Conservation (phyloP, 2,888 invertebrate genomes). For the Ptilodon capucinus region DNA sequence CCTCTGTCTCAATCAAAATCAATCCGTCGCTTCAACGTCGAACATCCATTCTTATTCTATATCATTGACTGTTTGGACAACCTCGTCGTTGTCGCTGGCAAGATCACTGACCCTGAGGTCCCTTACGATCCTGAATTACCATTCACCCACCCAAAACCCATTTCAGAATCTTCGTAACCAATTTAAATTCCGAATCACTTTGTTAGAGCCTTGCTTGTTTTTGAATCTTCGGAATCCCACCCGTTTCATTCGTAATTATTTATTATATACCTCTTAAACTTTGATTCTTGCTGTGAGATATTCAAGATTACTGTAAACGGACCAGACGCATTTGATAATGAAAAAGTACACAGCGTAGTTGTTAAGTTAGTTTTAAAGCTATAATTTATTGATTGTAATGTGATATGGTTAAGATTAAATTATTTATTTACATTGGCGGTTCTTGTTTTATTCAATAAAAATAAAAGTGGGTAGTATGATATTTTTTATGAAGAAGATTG, state of each 20-base stretch:
- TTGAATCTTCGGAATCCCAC: conserved; percentile 13
- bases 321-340: conserved; percentile 82
- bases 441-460: conserved; percentile 15
- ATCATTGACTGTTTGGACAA: conserved; percentile 82
- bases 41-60: conserved; percentile 85
- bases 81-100: conserved; percentile 83
- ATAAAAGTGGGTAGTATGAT: conserved; percentile 30
- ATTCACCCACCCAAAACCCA: conserved; percentile 12
- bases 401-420: conserved; percentile 70
- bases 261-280: conserved; percentile 26
- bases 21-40: conserved; percentile 71
- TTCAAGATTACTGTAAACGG: conserved; percentile 33
- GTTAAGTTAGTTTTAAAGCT: conserved; percentile 53
- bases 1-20: conserved; percentile 50
- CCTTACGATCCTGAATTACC: conserved; percentile 19
- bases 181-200: not conserved
- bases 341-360: conserved; percentile 79
- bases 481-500: not conserved
- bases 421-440: conserved; percentile 53
- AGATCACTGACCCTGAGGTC: conserved; percentile 76
- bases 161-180: not conserved
- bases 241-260: conserved; percentile 26
- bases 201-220: not conserved
- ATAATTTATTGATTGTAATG: conserved; percentile 65
- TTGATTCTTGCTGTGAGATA: conserved; percentile 42